Base-by-base conservation (phyloP, 2,888 invertebrate genomes). In the Caenorhabditis sinica region DNA sequence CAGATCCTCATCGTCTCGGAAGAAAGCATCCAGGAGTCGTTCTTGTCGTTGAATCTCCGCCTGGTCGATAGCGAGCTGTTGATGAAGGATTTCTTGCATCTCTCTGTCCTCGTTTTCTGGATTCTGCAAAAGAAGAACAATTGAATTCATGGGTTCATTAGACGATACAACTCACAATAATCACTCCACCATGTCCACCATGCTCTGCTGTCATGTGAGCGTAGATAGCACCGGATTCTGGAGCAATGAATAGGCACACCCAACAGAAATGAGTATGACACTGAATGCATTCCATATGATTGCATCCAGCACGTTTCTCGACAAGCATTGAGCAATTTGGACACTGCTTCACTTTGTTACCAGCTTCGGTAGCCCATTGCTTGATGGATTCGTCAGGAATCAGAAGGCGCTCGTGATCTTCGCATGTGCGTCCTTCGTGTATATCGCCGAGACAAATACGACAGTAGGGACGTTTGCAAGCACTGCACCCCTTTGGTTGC, bases 181-280 rank as follows among this genome's bases (percentile, higher is more conserved):
- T 13, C 9, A 13, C 9, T 30, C 60, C 60, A 13, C 75, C 75
- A 28, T 23, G 17, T 13, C 28, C 65, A n/a, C 51, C 56, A 30
- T 75, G 75, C 8, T 8, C 56, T 2, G 56, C 43, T 1, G 13
- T 17, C 75, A 75, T 75, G 45, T 75, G 75, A 0, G n/a, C 56
- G 25, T 75, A 75, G 28, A 65, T 65, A 3, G 28, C 9, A 9
- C 56, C 56, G 11, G 28, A 2, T 56, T 28, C 28, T 28, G 11
- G 15, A 20, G 56, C 56, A 11, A 3, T 25, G 45, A 56, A 77
- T 1, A 28, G 11, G 17, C 83, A 83, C n/a, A 63, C 17, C 77
- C 79, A 83, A 49, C 83, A 83, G 33, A 73, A 83, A 33, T 83
- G 77, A n/a, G 25, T 25, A 3, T 53, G 15, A 17, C 83, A 83